Evolutionary conservation across 1,140 invertebrate genomes (phyloP).

Genomic region (Conus betulinus): DNA sequence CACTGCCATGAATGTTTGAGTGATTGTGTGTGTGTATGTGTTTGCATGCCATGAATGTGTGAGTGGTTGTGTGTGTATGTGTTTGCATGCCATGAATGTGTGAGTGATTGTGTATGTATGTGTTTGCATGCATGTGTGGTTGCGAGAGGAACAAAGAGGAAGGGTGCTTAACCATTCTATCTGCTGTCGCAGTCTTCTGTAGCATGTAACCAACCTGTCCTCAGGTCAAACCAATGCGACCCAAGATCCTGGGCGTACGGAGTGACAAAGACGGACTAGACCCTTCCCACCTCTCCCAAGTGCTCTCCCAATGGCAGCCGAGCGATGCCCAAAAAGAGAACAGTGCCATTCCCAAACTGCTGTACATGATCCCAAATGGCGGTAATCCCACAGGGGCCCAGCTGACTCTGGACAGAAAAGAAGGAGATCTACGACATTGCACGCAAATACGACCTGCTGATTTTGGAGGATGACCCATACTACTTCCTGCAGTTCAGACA

Average conservation of each 20-base stretch:
- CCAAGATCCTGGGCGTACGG: slow-evolving; percentile 65
- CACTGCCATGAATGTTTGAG: no score
- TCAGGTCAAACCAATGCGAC: slow-evolving; percentile 70
- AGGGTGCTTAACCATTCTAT: no score
- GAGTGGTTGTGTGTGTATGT: no score
- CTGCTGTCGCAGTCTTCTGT: no score
- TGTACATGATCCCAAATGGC: slow-evolving; percentile 81
- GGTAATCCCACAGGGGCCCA: slow-evolving; percentile 84
- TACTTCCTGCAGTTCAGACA: slow-evolving; percentile 84
- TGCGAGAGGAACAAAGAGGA: no score
- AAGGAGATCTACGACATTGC: slow-evolving; percentile 84
- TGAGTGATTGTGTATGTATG: no score
- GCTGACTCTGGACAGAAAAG: slow-evolving; percentile 81
- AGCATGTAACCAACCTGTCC: neutral
- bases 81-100: no score
- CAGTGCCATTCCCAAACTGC: slow-evolving; percentile 75
- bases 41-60: no score
- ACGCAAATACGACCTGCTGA: slow-evolving; percentile 85
- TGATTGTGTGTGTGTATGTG: no score
- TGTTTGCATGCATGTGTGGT: no score
- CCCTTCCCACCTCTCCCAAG: slow-evolving; percentile 63
- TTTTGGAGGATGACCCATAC: slow-evolving; percentile 89
- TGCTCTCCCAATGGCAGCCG: slow-evolving; percentile 69
- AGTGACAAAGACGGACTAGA: slow-evolving; percentile 72
- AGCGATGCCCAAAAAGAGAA: slow-evolving; percentile 56